A percentile compares a stretch with the other conserved stretches of the same genome.
Evolutionary conservation across 2,888 invertebrate genomes (phyloP).

Genomic region (Tridacna gigas): DNA sequence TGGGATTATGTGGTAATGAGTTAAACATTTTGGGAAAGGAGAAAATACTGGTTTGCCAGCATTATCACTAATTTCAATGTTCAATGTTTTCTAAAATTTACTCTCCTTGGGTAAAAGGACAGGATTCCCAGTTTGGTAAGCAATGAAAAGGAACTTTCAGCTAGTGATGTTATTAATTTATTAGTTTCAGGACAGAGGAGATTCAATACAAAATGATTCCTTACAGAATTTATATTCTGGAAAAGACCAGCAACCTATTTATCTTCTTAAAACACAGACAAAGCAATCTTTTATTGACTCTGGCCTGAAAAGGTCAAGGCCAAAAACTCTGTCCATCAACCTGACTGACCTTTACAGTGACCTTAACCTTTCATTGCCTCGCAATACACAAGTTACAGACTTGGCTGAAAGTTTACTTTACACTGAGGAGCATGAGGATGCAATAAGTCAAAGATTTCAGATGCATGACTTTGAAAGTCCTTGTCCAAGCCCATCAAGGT

Average conservation of each 20-base stretch:
- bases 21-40: too few species aligned
- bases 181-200: neutral
- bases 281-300: neutral
- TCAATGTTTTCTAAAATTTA: too few species aligned
- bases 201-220: neutral
- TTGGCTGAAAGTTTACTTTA: too few species aligned
- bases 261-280: conserved; percentile 6
- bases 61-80: too few species aligned
- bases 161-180: neutral
- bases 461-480: conserved; percentile 45
- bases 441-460: conserved; percentile 6
- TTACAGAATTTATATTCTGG: conserved; percentile 7
- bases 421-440: neutral
- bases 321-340: neutral
- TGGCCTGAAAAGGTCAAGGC: neutral
- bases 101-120: too few species aligned
- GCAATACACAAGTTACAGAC: conserved; percentile 1
- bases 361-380: conserved; percentile 8
- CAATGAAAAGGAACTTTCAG: too few species aligned
- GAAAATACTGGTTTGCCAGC: too few species aligned
- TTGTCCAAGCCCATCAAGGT: conserved; percentile 31
- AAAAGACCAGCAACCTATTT: neutral
- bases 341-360: neutral
- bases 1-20: too few species aligned
- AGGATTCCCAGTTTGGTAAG: too few species aligned